A percentile compares a stretch with the other conserved stretches of the same genome.
Evolutionary conservation across 2,113 vertebrate genomes (phyloP).

Genomic region (Centropristis striata): DNA sequence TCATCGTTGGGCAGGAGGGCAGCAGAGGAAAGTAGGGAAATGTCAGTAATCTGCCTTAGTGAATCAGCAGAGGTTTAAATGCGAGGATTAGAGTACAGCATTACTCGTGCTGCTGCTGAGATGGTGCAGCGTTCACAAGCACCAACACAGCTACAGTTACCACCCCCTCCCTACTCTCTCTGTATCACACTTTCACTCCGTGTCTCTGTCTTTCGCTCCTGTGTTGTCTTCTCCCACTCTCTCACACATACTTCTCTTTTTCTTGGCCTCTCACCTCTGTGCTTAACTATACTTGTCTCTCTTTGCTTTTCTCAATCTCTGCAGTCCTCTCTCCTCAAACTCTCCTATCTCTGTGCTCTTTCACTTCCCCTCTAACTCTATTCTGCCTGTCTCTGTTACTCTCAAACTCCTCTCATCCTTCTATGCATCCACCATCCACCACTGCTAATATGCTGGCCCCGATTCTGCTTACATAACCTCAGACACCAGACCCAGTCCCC

Average conservation of each 20-base stretch:
- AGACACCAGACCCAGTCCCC: conserved; percentile 42
- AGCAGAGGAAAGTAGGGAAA: conserved; percentile 59
- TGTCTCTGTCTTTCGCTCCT: conserved; percentile 48
- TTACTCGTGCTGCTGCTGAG: conserved; percentile 64
- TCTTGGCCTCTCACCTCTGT: conserved; percentile 62
- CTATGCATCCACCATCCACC: conserved; percentile 42
- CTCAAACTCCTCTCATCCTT: conserved; percentile 54
- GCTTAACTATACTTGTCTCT: conserved; percentile 47
- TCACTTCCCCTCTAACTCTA: conserved; percentile 39
- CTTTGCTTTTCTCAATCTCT: conserved; percentile 26
- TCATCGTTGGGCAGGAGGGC: conserved; percentile 35
- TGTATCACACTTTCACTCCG: conserved; percentile 57
- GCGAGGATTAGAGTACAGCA: conserved; percentile 75
- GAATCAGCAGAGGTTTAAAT: conserved; percentile 81
- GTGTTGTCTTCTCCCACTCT: conserved; percentile 61
- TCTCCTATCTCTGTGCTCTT: conserved; percentile 20
- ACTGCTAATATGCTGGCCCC: conserved; percentile 34
- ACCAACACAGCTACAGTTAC: conserved; percentile 55
- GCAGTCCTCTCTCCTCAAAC: conserved; percentile 15
- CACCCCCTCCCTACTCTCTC: conserved; percentile 62
- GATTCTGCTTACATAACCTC: conserved; percentile 64
- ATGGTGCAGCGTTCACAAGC: conserved; percentile 56
- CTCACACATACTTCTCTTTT: conserved; percentile 45
- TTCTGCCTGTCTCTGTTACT: conserved; percentile 55
- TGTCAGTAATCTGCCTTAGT: conserved; percentile 79